Percentiles rank a stretch among this genome's conserved stretches.
phyloP scores from a whole-genome alignment of 2,113 vertebrate species.

The Rhegmatorhina hoffmannsi region DNA sequence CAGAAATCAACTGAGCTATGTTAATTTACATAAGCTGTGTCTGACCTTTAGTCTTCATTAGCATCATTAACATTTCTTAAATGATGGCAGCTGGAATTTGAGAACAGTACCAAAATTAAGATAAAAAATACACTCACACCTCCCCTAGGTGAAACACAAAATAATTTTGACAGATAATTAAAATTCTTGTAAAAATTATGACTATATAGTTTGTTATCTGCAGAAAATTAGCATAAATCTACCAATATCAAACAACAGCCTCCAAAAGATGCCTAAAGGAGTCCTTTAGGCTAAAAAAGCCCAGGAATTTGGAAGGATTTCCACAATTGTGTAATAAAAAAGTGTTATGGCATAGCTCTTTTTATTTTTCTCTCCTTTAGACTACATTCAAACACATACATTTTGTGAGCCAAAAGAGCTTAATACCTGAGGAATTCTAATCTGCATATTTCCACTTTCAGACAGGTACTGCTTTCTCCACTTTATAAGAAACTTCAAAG shows the following conservation, averaged over 20 bases:
- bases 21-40: conserved; percentile 17
- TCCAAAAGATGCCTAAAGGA: conserved; percentile 56
- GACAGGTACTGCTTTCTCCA: conserved; percentile 29
- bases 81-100: conserved; percentile 10
- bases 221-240: conserved; percentile 72
- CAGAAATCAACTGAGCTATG: conserved; percentile 18
- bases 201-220: conserved; percentile 36
- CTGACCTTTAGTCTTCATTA: conserved; percentile 46
- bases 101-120: background rate
- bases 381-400: conserved; percentile 59
- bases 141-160: conserved; percentile 16
- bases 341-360: conserved; percentile 23
- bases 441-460: conserved; percentile 53
- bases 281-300: conserved; percentile 42
- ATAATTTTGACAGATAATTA: conserved; percentile 76
- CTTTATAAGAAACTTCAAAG: conserved; percentile 39
- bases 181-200: conserved; percentile 70
- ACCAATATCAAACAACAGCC: conserved; percentile 65
- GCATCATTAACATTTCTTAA: conserved; percentile 44
- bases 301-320: conserved; percentile 63
- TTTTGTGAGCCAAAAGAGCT: conserved; percentile 56
- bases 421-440: conserved; percentile 63
- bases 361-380: conserved; percentile 59
- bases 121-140: background rate
- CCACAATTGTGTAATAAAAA: conserved; percentile 62